phyloP scores from a whole-genome alignment of 2,113 vertebrate species.

The Heliornis fulica region DNA sequence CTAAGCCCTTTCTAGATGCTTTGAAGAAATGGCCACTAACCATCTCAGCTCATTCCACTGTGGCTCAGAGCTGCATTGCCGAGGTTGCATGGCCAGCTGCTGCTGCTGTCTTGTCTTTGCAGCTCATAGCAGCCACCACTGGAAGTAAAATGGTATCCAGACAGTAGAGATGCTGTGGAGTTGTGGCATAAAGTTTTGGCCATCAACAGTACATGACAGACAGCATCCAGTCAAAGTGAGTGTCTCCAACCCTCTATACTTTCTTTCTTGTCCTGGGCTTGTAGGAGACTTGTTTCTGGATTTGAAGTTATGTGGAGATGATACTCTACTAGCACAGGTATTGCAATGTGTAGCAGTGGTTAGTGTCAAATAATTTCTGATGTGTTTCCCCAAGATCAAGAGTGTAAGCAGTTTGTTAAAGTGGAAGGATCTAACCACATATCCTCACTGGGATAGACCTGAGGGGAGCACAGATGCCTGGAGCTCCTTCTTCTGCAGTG shows the following conservation, averaged over 20 bases:
- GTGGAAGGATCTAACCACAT: neutral
- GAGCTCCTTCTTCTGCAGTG: neutral
- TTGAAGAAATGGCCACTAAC: neutral
- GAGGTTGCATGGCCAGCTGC: neutral
- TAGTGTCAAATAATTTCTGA: neutral
- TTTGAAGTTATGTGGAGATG: neutral
- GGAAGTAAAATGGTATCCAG: neutral
- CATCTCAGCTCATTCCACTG: fast-evolving
- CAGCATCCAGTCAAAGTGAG: neutral
- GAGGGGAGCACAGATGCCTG: neutral
- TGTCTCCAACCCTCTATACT: neutral
- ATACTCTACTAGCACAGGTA: neutral
- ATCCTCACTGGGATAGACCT: neutral
- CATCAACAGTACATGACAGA: neutral
- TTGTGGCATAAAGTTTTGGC: neutral
- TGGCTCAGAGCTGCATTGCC: neutral
- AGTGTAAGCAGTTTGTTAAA: neutral
- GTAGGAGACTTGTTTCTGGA: neutral
- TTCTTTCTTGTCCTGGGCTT: neutral
- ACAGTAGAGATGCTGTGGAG: neutral
- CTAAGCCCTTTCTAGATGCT: neutral
- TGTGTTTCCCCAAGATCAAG: neutral
- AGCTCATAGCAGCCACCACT: neutral
- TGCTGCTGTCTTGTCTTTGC: neutral
- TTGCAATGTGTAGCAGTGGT: neutral